phyloP scores from a whole-genome alignment of 2,888 invertebrate genomes.

The Agonopterix arenella region DNA sequence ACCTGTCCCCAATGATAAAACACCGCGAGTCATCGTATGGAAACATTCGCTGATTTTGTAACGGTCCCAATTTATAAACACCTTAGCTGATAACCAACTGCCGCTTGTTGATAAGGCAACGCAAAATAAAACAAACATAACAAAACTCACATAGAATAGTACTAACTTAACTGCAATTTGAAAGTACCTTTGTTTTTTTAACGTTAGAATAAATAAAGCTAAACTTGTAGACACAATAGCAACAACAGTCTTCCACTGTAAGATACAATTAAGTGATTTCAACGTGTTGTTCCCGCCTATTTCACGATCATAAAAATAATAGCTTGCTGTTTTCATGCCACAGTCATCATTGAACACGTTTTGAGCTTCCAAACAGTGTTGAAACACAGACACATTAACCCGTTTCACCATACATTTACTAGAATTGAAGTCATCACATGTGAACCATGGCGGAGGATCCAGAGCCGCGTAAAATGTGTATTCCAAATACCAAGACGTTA shows the following conservation, averaged over 20 bases:
- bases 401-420: slow-evolving; percentile 59
- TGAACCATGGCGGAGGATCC: slow-evolving; percentile 56
- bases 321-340: slow-evolving; percentile 56
- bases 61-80: slow-evolving; percentile 26
- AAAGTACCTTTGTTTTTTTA: slow-evolving; percentile 44
- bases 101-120: slow-evolving; percentile 49
- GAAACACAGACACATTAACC: slow-evolving; percentile 51
- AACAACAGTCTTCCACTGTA: slow-evolving; percentile 43
- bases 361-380: slow-evolving; percentile 59
- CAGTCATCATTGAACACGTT: slow-evolving; percentile 49
- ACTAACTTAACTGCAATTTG: slow-evolving; percentile 34
- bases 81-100: slow-evolving; percentile 48
- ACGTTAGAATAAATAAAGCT: slow-evolving; percentile 36
- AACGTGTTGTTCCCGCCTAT: slow-evolving; percentile 44
- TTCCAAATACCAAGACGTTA: slow-evolving; percentile 52
- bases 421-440: slow-evolving; percentile 44
- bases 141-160: slow-evolving; percentile 31
- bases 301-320: slow-evolving; percentile 51
- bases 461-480: slow-evolving; percentile 48
- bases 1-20: slow-evolving; percentile 47
- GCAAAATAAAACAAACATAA: slow-evolving; percentile 42
- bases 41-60: slow-evolving; percentile 24
- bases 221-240: slow-evolving; percentile 27
- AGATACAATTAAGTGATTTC: slow-evolving; percentile 24
- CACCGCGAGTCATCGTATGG: slow-evolving; percentile 32